Evolutionary conservation across 2,888 invertebrate species (phyloP), one percentile per base, ranked within the genome.

Genomic region (Drosophila percnosoma): DNA sequence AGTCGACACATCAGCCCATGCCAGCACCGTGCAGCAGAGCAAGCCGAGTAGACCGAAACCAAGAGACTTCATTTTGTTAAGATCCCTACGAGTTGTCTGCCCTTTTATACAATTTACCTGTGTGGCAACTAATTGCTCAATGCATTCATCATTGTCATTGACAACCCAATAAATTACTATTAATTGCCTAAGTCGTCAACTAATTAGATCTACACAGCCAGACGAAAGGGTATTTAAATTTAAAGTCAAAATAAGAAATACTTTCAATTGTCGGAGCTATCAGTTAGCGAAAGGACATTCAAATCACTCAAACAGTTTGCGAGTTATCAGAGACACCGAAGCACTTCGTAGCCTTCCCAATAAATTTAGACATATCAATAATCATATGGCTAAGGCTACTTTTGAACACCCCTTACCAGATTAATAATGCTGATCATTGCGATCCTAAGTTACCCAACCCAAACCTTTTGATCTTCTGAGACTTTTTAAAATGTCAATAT

Each of bases 81-180:
- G 51, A 51, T 5, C 0, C 15, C 0, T 6, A n/a, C 0, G 1
- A n/a, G 10, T 0, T 6, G 36, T 7, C 2, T n/a, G 6, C 29
- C 42, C 10, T 68, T 57, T 58, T 68, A 68, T 68, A 68, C 27
- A 1, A 7, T 15, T 27, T 51, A 1, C 15, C 15, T 4, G 2
- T 18, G 29, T 24, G 0, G 1, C 10, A 40, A 33, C 24, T 52
- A 49, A 49, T 59, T 63, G 42, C 53, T 4, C 0, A 34, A 13
- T 27, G 13, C 62, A 78, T 78, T 29, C 53, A 78, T 78, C 78
- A 75, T 51, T 75, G 75, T 68, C 71, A 71, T n/a, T 54, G 21
- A 1, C 2, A 45, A 15, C 7, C 0, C 7, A 45, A 24, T 45
- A 1, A 13, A 21, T 45, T 15, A 21, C 1, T 45, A 13, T 2